Base-by-base conservation (phyloP, 2,113 vertebrate species). In the Accipiter virgatus region DNA sequence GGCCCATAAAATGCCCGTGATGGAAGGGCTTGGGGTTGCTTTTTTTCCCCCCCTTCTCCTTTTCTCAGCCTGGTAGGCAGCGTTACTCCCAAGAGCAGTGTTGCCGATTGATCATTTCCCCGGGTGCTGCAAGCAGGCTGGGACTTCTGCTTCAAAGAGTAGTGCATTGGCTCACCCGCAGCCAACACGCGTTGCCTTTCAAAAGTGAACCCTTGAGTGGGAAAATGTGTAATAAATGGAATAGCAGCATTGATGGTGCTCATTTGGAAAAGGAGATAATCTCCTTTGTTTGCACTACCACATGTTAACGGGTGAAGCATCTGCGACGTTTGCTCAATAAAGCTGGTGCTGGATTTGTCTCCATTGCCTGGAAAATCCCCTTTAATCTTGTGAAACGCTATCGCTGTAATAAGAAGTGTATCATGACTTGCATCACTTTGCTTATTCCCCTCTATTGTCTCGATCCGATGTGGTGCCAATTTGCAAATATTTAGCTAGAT, bases 341-440 rank as follows among this genome's bases (percentile, higher is more conserved):
- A 74, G 61, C 86, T 77, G 86, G 25, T 4, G 10, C 80, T 81
- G 84, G 38, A 81, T 92, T 89, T 92, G 31, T 75, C 71, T 96
- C 86, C 59, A 73, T 88, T 87, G 79, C 65, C 53, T 67, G 70
- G 87, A 96, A 98, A 93, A 96, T 85, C 86, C 55, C 22, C 75
- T 94, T 74, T 88, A 86, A 92, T 96, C 79, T 86, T 84, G 52
- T 72, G 72, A 94, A 85, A 83, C 8, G 14, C 52, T 93, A 53
- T 72, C 6, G 1, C 59, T 70, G 50, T 66, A 94, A 77, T 85
- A 88, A 84, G 87, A 96, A 81, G 50, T 81, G 38, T 93, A 87
- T 81, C 59, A 59, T 68, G 67, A 55, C 79, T 84, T 40, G 38
- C 80, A 94, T 88, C 43, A 3, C 38, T 92, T 94, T 45, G 38